These are phyloP conservation scores for Azorinus chamasolen DNA, from an alignment of 2,888 invertebrate species.

Conservation along the genomic window DNA sequence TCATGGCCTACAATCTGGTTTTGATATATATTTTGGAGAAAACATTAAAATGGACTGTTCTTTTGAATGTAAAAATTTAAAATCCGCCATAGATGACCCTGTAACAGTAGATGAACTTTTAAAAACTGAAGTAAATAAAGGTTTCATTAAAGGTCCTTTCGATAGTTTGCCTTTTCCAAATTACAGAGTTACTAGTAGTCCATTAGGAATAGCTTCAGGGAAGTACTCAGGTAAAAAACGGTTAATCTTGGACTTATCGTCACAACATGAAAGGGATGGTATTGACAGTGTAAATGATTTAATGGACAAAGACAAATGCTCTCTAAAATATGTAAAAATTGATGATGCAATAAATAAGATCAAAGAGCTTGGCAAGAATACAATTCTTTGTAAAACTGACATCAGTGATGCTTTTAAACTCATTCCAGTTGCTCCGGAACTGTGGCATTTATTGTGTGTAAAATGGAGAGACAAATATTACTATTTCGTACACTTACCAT, in stretches of 20 bases:
- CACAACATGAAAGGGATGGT: constrained; percentile 46
- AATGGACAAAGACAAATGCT: constrained; percentile 51
- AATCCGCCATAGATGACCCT: constrained; percentile 40
- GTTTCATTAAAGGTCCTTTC: constrained; percentile 52
- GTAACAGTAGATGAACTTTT: constrained; percentile 29
- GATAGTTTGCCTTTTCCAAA: constrained; percentile 29
- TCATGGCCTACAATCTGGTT: constrained; percentile 8
- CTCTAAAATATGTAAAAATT: constrained; percentile 49
- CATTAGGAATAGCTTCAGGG: constrained; percentile 43
- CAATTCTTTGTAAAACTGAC: constrained; percentile 44
- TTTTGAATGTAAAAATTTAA: constrained; percentile 44
- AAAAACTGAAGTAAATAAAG: constrained; percentile 45
- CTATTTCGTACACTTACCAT: constrained; percentile 36
- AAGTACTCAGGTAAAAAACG: constrained; percentile 60
- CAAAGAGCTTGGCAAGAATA: constrained; percentile 7
- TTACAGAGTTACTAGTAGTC: constrained; percentile 49
- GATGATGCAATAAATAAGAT: constrained; percentile 59
- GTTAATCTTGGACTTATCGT: constrained; percentile 58
- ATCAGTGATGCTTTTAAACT: constrained; percentile 54
- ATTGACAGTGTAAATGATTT: constrained; percentile 51
- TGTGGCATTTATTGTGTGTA: constrained; percentile 44
- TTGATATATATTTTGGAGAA: constrained; percentile 4
- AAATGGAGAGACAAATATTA: constrained; percentile 50
- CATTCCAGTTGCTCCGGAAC: constrained; percentile 27
- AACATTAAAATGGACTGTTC: not conserved